These are phyloP conservation scores for Panopea generosa DNA, from an alignment of 2,888 invertebrate species.

Conservation along the genomic window DNA sequence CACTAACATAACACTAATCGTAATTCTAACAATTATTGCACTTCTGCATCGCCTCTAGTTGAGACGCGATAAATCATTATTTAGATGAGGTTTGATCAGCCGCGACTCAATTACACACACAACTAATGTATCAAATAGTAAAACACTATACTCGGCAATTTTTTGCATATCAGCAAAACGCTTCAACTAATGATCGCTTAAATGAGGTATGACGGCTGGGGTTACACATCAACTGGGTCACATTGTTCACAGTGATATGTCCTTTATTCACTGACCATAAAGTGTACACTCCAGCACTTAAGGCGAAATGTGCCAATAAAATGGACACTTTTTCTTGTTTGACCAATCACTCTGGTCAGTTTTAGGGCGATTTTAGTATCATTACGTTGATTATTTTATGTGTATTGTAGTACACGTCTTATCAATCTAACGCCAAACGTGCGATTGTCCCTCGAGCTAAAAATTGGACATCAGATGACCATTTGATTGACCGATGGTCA, in stretches of 20 bases:
- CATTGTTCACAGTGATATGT: not conserved
- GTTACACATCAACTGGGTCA: not conserved
- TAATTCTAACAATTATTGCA: no score
- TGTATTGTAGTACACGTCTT: conserved; percentile 39
- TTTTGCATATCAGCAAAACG: no score
- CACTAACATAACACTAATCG: no score
- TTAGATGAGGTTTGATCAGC: no score
- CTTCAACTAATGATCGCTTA: no score
- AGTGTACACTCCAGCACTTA: not conserved
- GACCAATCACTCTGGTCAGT: conserved; percentile 56
- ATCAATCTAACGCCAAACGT: conserved; percentile 53
- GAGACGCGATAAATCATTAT: no score
- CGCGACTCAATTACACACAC: no score
- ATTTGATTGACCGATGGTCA: conserved; percentile 55
- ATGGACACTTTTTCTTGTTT: conserved; percentile 56
- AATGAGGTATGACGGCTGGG: no score
- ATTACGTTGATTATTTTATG: conserved; percentile 56
- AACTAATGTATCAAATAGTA: no score
- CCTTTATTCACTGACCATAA: not conserved
- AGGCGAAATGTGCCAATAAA: conserved; percentile 38
- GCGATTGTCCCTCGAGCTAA: conserved; percentile 40
- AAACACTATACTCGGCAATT: no score
- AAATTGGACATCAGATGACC: conserved; percentile 40
- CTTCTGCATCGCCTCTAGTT: no score
- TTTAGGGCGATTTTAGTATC: conserved; percentile 40